Base-by-base conservation (phyloP, 2,888 invertebrate species). In the Ariolimax columbianus region DNA sequence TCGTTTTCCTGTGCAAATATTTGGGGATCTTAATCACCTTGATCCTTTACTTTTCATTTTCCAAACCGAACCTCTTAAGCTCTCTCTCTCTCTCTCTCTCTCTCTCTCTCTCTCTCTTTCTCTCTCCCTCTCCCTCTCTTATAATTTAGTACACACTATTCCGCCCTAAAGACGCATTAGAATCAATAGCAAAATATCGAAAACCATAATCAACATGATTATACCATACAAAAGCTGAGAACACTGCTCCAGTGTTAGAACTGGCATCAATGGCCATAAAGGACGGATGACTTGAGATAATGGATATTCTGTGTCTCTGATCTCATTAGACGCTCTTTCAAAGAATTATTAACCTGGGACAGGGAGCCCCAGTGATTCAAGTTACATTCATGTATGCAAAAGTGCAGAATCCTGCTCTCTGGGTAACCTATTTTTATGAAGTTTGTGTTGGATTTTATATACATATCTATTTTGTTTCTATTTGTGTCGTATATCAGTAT, bases 271-370 rank as follows among this genome's bases (percentile, higher is more conserved):
- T 72, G 72, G 23, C 72, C 72, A 72, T 72, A 72, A 72, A 72
- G 40, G 38, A 11, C 38, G 23, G 40, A 72, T 72, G 72, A 72
- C 40, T 72, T 38, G 17, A 72, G 72, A 72, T 72, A 72, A 72
- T 72, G 72, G 72, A 72, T 72, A 72, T 72, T 72, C 72, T 72
- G 40, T 40, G 72, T 72, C 40, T 72, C 38, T 6, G 26, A 40
- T 72, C 26, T 72, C 40, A 40, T 72, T 72, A 72, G 72, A 72
- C 40, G 72, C 40, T 14, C 40, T 26, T 72, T 72, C 72, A 72
- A 7, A 26, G 40, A 72, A 26, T 72, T 40, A 14, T 72, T 72
- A 72, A 72, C 72, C 6, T 4, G 40, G 38, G 40, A 19, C 26
- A 23, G 23, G 4, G 72, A 38, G 4, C 40, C 40, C 26, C 72